These are phyloP conservation scores for Clamator glandarius DNA, from an alignment of 2,797 vertebrate genomes.

Conservation along the genomic window DNA sequence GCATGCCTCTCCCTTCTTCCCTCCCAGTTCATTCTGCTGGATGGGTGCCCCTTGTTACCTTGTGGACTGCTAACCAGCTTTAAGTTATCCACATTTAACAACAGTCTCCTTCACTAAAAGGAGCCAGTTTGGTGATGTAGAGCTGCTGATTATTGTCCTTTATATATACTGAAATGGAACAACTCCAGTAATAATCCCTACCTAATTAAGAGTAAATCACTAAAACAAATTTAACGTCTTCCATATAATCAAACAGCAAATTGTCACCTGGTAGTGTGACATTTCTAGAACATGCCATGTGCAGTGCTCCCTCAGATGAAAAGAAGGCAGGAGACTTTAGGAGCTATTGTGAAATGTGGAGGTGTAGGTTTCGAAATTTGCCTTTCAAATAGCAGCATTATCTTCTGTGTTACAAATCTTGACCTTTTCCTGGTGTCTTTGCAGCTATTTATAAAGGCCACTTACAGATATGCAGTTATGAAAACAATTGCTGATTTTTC, in stretches of 20 bases:
- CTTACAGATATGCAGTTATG: not conserved
- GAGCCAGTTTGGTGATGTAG: not conserved
- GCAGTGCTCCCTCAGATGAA: not conserved
- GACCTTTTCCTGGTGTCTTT: not conserved
- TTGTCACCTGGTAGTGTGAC: not conserved
- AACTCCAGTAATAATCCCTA: not conserved
- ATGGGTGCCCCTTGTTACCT: not conserved
- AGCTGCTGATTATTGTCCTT: not conserved
- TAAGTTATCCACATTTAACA: slow-evolving; percentile 12
- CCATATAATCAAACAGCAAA: not conserved
- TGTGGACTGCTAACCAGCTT: not conserved
- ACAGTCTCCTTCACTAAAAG: not conserved
- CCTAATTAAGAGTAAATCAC: slow-evolving; percentile 28
- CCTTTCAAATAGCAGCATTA: not conserved
- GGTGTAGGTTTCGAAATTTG: not conserved
- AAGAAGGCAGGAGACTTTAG: not conserved
- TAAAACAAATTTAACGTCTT: not conserved
- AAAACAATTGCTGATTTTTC: not conserved
- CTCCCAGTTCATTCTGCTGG: slow-evolving; percentile 1
- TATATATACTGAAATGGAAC: not conserved
- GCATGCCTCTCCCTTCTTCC: slow-evolving; percentile 19
- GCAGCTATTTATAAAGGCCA: not conserved
- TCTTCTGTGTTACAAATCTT: not conserved
- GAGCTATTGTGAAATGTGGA: not conserved
- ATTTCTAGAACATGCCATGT: not conserved